These are phyloP conservation scores for Agrilus biguttatus DNA, from an alignment of 2,888 invertebrate genomes.

Conservation along the genomic window DNA sequence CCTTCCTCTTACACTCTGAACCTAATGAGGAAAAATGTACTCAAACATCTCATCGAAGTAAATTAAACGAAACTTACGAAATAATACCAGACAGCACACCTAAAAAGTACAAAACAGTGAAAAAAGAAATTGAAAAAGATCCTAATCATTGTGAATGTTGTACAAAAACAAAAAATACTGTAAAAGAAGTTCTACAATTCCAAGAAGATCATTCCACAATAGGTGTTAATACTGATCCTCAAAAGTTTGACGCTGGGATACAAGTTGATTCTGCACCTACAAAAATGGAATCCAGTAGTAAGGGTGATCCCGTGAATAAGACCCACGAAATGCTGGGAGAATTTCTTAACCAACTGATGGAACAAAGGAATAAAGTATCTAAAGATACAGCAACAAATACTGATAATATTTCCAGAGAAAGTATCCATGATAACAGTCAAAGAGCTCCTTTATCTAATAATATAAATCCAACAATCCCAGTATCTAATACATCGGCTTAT, in stretches of 20 bases:
- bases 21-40: no score
- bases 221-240: constrained; percentile 1
- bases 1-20: no score
- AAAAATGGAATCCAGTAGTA: constrained; percentile 7
- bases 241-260: constrained; percentile 6
- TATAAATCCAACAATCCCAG: constrained; percentile 1
- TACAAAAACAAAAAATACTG: neutral
- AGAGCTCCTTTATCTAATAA: neutral
- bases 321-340: constrained; percentile 12
- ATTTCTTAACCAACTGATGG: constrained; percentile 17
- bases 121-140: no score
- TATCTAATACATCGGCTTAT: neutral
- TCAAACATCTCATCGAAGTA: no score
- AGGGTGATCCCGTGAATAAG: neutral
- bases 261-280: constrained; percentile 5
- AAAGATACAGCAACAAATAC: constrained; percentile 23
- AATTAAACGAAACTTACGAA: no score
- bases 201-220: no score
- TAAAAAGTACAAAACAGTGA: no score
- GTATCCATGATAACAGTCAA: neutral
- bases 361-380: constrained; percentile 12
- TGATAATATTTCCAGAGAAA: constrained; percentile 9
- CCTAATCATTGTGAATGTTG: neutral
- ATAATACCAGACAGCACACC: no score
- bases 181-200: neutral